A percentile compares a stretch with the other conserved stretches of the same genome.
Evolutionary conservation across 2,797 vertebrate genomes (phyloP).

Genomic region (Brachymystax lenok): DNA sequence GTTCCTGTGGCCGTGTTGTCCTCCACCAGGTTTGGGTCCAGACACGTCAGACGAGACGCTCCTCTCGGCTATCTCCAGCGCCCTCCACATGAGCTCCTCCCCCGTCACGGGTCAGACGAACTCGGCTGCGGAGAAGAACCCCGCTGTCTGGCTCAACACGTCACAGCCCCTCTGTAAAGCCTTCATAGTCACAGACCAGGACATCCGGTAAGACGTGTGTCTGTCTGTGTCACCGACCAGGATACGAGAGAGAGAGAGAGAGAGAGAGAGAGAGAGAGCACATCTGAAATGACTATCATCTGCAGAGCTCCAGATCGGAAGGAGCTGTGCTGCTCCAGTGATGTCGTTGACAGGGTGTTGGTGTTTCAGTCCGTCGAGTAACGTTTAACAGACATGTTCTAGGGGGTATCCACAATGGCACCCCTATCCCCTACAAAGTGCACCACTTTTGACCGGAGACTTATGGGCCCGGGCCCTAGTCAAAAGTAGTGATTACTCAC

Average conservation of each 20-base stretch:
- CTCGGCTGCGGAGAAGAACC: slow-evolving; percentile 90
- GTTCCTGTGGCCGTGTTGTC: not conserved
- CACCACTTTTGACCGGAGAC: no score
- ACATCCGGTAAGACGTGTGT: slow-evolving; percentile 81
- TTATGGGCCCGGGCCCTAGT: no score
- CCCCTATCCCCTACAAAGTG: no score
- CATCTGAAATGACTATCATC: no score
- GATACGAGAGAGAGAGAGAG: not conserved
- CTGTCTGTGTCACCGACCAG: not conserved
- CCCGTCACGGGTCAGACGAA: slow-evolving; percentile 90
- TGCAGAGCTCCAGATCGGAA: no score
- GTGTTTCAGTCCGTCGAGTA: no score
- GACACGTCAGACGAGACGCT: slow-evolving; percentile 84
- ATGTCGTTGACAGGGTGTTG: no score
- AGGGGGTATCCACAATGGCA: no score
- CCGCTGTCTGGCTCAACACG: slow-evolving; percentile 89
- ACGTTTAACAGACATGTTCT: no score
- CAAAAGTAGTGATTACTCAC: no score
- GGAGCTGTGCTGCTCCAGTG: no score
- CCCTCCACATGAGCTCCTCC: slow-evolving; percentile 87
- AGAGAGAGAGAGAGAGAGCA: not conserved
- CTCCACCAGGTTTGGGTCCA: slow-evolving; percentile 82
- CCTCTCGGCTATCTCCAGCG: slow-evolving; percentile 89
- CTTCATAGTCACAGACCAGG: slow-evolving; percentile 90
- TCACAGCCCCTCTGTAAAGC: slow-evolving; percentile 90